Conservation (phyloP, 2,888 invertebrate species). For the Megastigmus dorsalis region DNA sequence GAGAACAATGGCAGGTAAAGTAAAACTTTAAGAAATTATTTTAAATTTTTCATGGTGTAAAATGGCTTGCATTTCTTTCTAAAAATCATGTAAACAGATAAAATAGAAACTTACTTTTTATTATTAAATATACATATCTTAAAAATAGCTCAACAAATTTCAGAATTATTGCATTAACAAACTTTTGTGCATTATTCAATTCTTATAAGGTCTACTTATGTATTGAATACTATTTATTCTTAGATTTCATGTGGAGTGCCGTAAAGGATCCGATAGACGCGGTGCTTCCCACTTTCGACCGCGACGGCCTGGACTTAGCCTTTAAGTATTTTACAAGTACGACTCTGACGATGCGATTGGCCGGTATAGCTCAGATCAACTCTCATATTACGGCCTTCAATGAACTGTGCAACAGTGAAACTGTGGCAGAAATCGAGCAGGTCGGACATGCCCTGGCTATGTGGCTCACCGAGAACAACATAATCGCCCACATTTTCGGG, state of each 20-base stretch:
- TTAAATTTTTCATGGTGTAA: neutral
- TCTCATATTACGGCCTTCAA: conserved; percentile 94
- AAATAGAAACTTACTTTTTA: neutral
- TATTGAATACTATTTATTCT: no score
- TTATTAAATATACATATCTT: no score
- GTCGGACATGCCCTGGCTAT: conserved; percentile 89
- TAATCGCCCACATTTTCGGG: conserved; percentile 96
- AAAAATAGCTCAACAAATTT: no score
- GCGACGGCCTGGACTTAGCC: conserved; percentile 92
- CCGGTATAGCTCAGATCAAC: conserved; percentile 96
- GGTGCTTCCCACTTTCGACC: conserved; percentile 87
- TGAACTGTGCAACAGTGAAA: conserved; percentile 92
- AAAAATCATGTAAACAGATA: neutral
- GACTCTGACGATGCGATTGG: conserved; percentile 93
- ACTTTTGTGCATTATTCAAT: neutral
- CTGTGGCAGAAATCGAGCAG: conserved; percentile 88
- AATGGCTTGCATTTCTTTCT: neutral
- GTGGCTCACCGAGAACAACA: conserved; percentile 92
- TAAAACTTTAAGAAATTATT: no score
- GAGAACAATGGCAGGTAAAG: conserved; percentile 91
- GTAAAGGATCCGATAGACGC: conserved; percentile 93
- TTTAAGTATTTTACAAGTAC: conserved; percentile 97
- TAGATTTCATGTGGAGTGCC: conserved; percentile 96
- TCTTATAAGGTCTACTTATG: no score
- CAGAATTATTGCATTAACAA: no score